Conservation (phyloP, 2,113 vertebrate species). For the Uropsilus gracilis region DNA sequence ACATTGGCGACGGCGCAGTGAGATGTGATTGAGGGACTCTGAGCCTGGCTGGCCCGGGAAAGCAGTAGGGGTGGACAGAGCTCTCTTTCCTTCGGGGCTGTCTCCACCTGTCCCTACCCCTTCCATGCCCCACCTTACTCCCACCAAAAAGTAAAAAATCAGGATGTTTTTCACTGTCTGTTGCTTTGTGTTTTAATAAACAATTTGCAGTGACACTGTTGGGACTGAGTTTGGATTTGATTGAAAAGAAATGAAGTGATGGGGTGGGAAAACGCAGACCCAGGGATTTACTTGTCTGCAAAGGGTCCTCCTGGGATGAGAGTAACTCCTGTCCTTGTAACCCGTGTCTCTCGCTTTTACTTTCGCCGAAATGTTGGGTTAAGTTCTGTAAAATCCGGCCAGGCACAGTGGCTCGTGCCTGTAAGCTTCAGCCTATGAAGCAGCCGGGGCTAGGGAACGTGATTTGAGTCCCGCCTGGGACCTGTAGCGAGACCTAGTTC, state of each 20-base stretch:
- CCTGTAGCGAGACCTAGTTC: too few relatives aligned
- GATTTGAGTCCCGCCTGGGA: too few relatives aligned
- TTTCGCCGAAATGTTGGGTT: conserved; percentile 73
- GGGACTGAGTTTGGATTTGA: conserved; percentile 57
- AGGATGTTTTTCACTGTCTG: conserved; percentile 80
- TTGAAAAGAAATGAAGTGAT: not conserved
- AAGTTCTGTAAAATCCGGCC: conserved; percentile 75
- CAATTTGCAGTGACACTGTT: conserved; percentile 83
- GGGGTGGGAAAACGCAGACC: conserved; percentile 72
- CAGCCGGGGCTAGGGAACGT: too few relatives aligned
- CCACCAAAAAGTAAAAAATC: conserved; percentile 75
- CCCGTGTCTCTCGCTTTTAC: conserved; percentile 72
- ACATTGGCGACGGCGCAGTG: not conserved
- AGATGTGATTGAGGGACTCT: conserved; percentile 57
- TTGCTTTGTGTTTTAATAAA: conserved; percentile 86
- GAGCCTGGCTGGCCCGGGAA: conserved; percentile 66
- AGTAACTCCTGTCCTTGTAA: conserved; percentile 73
- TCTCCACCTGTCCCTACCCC: conserved; percentile 60
- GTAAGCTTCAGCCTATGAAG: too few relatives aligned
- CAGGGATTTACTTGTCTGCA: conserved; percentile 64
- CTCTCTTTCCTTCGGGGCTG: conserved; percentile 55
- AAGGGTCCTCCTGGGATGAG: not conserved
- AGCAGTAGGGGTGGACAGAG: conserved; percentile 64
- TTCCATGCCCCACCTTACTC: conserved; percentile 55
- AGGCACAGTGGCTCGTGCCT: too few relatives aligned